Percentiles rank a stretch among this genome's conserved stretches.
These are phyloP conservation scores for Melanocharis versteri DNA, from an alignment of 2,113 vertebrate species.

Conservation along the genomic window DNA sequence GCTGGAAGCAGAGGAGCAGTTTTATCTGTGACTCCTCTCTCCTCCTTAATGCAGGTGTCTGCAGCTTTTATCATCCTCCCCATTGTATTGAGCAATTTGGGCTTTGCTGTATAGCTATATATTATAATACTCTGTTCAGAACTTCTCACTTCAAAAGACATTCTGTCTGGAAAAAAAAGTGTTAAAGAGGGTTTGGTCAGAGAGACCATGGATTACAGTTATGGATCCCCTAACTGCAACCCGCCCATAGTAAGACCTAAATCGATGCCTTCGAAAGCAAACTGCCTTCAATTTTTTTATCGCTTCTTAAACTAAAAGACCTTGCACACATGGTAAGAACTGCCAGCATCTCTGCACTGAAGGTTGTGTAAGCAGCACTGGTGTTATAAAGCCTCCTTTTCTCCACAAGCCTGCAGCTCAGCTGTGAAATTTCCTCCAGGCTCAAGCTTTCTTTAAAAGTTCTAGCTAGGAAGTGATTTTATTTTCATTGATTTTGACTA, in stretches of 20 bases:
- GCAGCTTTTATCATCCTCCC: background rate
- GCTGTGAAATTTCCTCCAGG: slow-evolving; percentile 24
- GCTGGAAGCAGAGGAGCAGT: background rate
- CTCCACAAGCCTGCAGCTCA: background rate
- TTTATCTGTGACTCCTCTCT: background rate
- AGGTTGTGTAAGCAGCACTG: background rate
- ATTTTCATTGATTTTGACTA: slow-evolving; percentile 17
- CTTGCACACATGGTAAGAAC: background rate
- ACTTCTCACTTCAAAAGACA: background rate
- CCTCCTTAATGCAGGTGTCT: background rate
- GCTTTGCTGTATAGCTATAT: background rate
- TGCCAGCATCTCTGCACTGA: background rate
- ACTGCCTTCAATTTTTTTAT: background rate
- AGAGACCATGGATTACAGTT: background rate
- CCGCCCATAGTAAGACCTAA: background rate
- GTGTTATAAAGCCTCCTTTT: background rate
- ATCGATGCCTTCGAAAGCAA: background rate
- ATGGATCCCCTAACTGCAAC: background rate
- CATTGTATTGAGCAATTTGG: background rate
- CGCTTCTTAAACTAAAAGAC: background rate
- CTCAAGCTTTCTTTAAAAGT: slow-evolving; percentile 2
- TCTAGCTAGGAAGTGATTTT: background rate
- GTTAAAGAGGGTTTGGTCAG: background rate
- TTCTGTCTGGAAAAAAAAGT: background rate
- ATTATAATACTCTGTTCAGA: background rate